Evolutionary conservation across 1,140 invertebrate species (phyloP), one percentile per base, ranked within the genome.

Genomic region (Drepana arcuata): DNA sequence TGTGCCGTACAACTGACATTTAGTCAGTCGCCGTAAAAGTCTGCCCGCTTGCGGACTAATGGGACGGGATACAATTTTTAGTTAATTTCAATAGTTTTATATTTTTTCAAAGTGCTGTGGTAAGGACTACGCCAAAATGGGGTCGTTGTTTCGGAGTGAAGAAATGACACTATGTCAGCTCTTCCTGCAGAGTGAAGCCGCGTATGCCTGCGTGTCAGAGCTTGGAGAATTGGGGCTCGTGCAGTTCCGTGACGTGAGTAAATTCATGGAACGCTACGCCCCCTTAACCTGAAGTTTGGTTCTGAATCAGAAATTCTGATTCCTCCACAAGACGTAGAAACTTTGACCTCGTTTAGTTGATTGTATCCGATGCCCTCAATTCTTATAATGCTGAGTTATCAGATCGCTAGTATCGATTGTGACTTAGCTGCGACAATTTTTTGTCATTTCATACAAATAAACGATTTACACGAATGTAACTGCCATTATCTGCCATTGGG

Each of bases 141-240:
- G 90, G 63, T 91, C 90, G 45, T 84, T 93, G 65, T 96, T 96
- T 83, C 88, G 94, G 41, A 95, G 94, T 86, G 94, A 96, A 70
- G 93, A 95, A 85, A 96, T 96, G 94, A 93, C 92, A 65, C 86
- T 96, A 75, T 95, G 94, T 88, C 94, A 96, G 81, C 88, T 96
- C 48, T 96, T 95, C 72, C 82, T 96, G 34, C 94, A 96, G 83
- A 94, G 93, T 78, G 95, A 97, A 86, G 94, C 95, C 38, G 95
- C 95, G 16, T 97, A 97, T 85, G 91, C 93, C 15, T 96, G 94
- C 86, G 94, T 97, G 38, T 95, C 94, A 7, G 94, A 96, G 79
- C 84, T 97, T 7, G 95, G 95, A 37, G 95, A 97, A 86, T 85
- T 96, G 39, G 95, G 95, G n/a, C 85, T 96, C 15, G 95, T 96